Percentiles rank a stretch among this genome's conserved stretches.
phyloP scores from a whole-genome alignment of 2,113 vertebrate species.

The Morone chrysops region DNA sequence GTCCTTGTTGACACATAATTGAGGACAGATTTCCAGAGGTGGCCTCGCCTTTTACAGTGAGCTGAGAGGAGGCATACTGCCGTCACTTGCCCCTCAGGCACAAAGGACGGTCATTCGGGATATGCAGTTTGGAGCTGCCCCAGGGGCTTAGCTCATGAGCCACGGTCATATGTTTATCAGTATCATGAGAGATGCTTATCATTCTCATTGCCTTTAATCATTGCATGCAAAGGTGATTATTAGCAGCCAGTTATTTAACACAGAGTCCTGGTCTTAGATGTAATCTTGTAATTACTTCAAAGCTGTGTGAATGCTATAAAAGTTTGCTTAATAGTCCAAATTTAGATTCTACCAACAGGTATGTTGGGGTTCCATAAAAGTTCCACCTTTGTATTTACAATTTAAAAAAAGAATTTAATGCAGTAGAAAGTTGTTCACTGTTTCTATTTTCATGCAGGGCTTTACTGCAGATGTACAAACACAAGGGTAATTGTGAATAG shows the following conservation, averaged over 20 bases:
- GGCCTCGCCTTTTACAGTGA: constrained; percentile 38
- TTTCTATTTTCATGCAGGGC: constrained; percentile 34
- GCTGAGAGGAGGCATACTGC: constrained; percentile 20
- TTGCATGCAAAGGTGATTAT: constrained; percentile 26
- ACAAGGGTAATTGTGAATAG: not conserved
- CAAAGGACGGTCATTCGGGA: constrained; percentile 57
- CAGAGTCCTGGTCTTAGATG: not conserved
- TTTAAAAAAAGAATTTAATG: not conserved
- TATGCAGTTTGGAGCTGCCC: constrained; percentile 47
- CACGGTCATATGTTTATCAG: constrained; percentile 35
- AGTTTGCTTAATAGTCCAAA: not conserved
- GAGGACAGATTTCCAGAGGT: constrained; percentile 69
- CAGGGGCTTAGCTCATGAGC: constrained; percentile 6
- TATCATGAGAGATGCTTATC: constrained; percentile 62
- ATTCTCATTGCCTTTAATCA: constrained; percentile 61
- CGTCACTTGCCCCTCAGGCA: constrained; percentile 24
- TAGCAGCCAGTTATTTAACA: constrained; percentile 15
- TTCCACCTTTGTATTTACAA: not conserved
- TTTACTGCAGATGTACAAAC: constrained; percentile 36
- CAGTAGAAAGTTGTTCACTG: not conserved
- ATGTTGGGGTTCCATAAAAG: not conserved
- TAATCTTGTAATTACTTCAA: not conserved
- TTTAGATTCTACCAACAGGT: not conserved
- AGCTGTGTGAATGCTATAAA: not conserved
- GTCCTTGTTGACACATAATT: constrained; percentile 76